Conservation (phyloP, 2,797 vertebrate genomes). For the Typhlichthys subterraneus region DNA sequence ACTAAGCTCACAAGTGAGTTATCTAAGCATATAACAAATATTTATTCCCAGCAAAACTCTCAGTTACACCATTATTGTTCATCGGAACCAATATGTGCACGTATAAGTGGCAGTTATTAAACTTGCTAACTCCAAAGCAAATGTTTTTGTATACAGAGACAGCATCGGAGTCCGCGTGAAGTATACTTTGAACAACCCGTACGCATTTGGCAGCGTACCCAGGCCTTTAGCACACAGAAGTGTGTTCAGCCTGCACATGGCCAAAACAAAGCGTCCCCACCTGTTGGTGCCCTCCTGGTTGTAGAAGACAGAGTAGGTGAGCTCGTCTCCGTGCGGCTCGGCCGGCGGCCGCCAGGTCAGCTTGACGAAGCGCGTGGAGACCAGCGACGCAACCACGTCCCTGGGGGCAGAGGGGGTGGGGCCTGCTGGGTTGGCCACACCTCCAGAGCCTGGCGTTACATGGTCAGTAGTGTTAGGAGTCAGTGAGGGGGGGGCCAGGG, state of each 20-base stretch:
- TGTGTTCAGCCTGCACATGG: background rate
- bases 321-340: constrained; percentile 91
- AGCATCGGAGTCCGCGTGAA: too few species aligned
- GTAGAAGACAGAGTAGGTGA: constrained; percentile 96
- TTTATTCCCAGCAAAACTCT: too few species aligned
- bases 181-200: too few species aligned
- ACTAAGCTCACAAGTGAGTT: too few species aligned
- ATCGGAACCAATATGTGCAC: too few species aligned
- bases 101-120: too few species aligned
- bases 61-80: too few species aligned
- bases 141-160: too few species aligned
- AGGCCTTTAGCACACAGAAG: too few species aligned
- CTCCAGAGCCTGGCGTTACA: constrained; percentile 92
- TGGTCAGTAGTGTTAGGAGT: constrained; percentile 99
- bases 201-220: too few species aligned
- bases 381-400: constrained; percentile 94
- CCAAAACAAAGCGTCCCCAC: constrained; percentile 71
- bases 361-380: constrained; percentile 98
- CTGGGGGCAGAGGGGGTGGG: constrained; percentile 90
- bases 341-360: constrained; percentile 93
- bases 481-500: constrained; percentile 90
- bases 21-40: too few species aligned
- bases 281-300: constrained; percentile 90
- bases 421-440: constrained; percentile 81
- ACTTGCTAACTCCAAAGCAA: too few species aligned